Evolutionary conservation across 1,140 invertebrate genomes (phyloP).

Genomic region (Pseudachorutes palmiensis): DNA sequence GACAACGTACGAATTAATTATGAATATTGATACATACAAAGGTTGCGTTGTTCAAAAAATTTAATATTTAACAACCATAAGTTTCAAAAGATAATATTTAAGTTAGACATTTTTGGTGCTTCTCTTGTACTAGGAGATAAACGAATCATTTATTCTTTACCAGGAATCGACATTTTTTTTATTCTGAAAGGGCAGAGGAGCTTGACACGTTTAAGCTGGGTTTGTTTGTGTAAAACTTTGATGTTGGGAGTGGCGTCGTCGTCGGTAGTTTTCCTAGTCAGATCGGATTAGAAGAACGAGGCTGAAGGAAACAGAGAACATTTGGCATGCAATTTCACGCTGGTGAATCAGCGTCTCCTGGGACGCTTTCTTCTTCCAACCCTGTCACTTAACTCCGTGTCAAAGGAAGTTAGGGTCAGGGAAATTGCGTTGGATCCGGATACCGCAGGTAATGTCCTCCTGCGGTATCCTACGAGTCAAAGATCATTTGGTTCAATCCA

Average conservation of each 20-base stretch:
- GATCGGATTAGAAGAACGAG: neutral
- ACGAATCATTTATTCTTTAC: no score
- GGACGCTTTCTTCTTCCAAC: constrained; percentile 5
- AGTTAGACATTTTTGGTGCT: no score
- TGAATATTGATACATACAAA: no score
- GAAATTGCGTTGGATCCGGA: neutral
- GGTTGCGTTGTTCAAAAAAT: no score
- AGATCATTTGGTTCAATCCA: constrained; percentile 9
- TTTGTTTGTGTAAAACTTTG: neutral
- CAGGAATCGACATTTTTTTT: no score
- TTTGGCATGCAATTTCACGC: constrained; percentile 19
- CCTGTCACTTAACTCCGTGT: constrained; percentile 13
- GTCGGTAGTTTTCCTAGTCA: constrained; percentile 9
- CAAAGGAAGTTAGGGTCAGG: neutral
- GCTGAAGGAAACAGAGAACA: neutral
- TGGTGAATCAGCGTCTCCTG: neutral
- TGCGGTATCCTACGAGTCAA: neutral
- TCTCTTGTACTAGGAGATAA: no score
- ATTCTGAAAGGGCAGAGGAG: no score
- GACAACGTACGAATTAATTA: no score
- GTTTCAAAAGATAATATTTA: no score
- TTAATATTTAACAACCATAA: no score
- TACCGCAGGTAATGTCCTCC: neutral
- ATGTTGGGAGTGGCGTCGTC: neutral
- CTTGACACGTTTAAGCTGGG: no score